Base-by-base conservation (phyloP, 2,113 vertebrate species). In the Balaeniceps rex region DNA sequence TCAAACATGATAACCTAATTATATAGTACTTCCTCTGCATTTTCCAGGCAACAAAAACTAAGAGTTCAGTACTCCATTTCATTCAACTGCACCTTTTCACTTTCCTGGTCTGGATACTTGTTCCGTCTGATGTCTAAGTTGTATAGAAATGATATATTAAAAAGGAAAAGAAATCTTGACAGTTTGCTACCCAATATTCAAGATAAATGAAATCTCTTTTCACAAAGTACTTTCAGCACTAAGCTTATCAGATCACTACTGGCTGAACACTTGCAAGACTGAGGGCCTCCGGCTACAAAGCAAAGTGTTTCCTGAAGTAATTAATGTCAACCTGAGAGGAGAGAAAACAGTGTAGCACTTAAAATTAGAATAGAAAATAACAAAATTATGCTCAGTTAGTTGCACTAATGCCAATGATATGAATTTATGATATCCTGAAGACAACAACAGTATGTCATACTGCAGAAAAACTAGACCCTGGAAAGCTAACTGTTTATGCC, bases 221-320 rank as follows among this genome's bases (percentile, higher is more conserved):
- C 58, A 72, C 51, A 47, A 94, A 88, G 70, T 78, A 94, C 88
- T 94, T 96, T 88, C 84, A 74, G 72, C 78, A 40, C 61, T 77
- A 55, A 90, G 49, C 61, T 96, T 97, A 93, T 97, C 94, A 94
- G 94, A 97, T 96, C 92, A 76, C 69, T 88, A 60, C 72, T 83
- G 79, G 44, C 75, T 90, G 90, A 97, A 87, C 24, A n/a, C 72
- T 95, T 94, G 44, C 78, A 94, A 96, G 89, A 65, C 82, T 70
- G 42, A 90, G 14, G 70, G 83, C 93, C 91, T 78, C 69, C 0
- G 2, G 94, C 83, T 95, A 89, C 49, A 76, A 88, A 77, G 55
- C 52, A 78, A 84, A 93, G 66, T 80, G 72, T 94, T 97, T 97
- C 91, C 94, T 92, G 52, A 85, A 92, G 92, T 90, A 83, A 97